Evolutionary conservation across 2,888 invertebrate species (phyloP), one percentile per base, ranked within the genome.

Genomic region (Volucella inanis): DNA sequence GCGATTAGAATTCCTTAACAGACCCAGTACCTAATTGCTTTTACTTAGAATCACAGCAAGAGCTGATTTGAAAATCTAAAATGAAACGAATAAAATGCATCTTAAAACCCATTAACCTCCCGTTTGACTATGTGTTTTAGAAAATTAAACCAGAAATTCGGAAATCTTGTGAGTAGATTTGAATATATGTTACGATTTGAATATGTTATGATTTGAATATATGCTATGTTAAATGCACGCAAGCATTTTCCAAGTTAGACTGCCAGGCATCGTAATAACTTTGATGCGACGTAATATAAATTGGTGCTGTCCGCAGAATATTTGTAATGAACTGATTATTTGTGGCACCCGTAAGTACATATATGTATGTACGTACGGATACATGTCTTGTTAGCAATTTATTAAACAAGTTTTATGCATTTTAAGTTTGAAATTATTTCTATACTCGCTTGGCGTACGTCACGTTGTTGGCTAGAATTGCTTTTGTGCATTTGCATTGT

Each of bases 321-420:
- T 31, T 31, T 31, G 31, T 0, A 31, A 6, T 6, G 31, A 31
- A 31, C 31, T 31, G 31, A 31, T 31, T 31, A 31, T 31, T 31
- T 31, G 31, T 31, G 31, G 31, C 4, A 31, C 31, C 6, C 6
- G 1, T 31, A 3, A 31, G 31, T 6, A 31, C 3, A 22, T 31
- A 6, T 31, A 31, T 0, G 6, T 31, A 31, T 6, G 6, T 31
- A 31, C 6, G 31, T 31, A 31, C 31, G 31, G 31, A 31, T 31
- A 31, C 31, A 61, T 68, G 31, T 31, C 55, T 55, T 54, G 39
- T 11, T 11, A 45, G 68, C 4, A 62, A 67, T 61, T 6, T 67
- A 68, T 67, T 52, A 57, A 57, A 68, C 68, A 43, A 62, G 68
- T 61, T 70, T 62, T 41, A 12, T 68, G 39, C 59, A 43, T 65